Conservation (phyloP, 2,113 vertebrate species). For the Menura novaehollandiae region DNA sequence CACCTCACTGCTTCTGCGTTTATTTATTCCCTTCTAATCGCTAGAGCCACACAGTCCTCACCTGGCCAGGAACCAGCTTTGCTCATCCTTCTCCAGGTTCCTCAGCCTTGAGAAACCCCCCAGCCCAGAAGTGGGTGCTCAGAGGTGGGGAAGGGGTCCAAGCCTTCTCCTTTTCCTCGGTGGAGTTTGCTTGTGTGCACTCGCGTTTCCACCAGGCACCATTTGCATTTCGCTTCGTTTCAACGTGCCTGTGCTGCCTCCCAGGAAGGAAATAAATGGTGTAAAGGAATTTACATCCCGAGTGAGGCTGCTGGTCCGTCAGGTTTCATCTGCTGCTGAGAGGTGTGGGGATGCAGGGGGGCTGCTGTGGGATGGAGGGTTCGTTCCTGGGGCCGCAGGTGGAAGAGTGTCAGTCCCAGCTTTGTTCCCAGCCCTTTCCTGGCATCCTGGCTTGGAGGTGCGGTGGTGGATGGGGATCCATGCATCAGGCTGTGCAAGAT, state of each 20-base stretch:
- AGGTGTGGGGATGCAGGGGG: too few relatives aligned
- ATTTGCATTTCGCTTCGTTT: background rate
- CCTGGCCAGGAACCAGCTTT: background rate
- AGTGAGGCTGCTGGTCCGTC: background rate
- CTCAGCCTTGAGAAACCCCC: background rate
- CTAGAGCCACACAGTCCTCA: rapidly evolving
- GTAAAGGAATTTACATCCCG: background rate
- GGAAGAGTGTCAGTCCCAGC: background rate
- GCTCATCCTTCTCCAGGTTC: background rate
- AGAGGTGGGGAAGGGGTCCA: background rate
- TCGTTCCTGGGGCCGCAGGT: background rate
- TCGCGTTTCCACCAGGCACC: background rate
- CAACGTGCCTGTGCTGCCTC: background rate
- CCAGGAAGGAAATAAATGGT: background rate
- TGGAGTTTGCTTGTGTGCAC: rapidly evolving
- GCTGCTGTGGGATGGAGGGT: background rate
- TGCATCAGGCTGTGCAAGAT: background rate
- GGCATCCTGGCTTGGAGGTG: rapidly evolving
- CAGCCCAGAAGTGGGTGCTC: background rate
- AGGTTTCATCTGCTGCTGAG: background rate
- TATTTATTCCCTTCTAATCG: background rate
- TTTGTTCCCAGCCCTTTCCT: background rate
- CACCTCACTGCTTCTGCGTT: background rate
- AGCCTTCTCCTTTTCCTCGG: background rate
- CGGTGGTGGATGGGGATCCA: rapidly evolving